Base-by-base conservation (phyloP, 2,113 vertebrate species). In the Marmota monax region DNA sequence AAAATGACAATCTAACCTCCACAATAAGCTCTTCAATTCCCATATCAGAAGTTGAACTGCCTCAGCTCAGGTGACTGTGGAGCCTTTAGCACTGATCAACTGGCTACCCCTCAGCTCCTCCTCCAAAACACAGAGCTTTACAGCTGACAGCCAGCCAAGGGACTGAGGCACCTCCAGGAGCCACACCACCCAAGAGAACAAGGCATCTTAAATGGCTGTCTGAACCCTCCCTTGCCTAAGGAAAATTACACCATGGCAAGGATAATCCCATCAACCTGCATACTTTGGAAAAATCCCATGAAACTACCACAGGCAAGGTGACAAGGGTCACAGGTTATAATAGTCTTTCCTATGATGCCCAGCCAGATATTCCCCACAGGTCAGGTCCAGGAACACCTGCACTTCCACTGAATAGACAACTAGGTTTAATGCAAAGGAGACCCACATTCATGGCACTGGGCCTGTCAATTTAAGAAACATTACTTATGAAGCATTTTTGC, bases 401-500 rank as follows among this genome's bases (percentile, higher is more conserved):
- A 34, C 27, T 53, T 84, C 67, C 48, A 17, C 42, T 25, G 61
- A 61, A 18, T 2, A 23, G 48, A 72, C 17, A 17, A 27, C 1
- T 9, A 10, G 88, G 84, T 5, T 39, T 34, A 51, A 25, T 34
- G 34, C 17, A 25, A 5, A 72, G 73, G 58, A 27, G 1, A 16
- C 63, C 29, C 12, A 5, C 14, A 37, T 25, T 5, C 65, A 3
- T 32, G 25, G 13, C n/a, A 69, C 0, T 27, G 25, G 27, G 4
- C 27, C 17, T 5, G 20, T 13, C 27, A 4, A n/a, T 0, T 53
- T 53, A 53, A 53, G 51, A 13, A 53, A 13, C 51, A 53, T 53
- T 53, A 92, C 42, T n/a, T 76, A 48, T 37, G 34, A 34, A 56
- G 69, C 29, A 90, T 74, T 98, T 98, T 56, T 95, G 98, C 94